These are phyloP conservation scores for Tyria jacobaeae DNA, from an alignment of 2,888 invertebrate genomes.

Conservation along the genomic window DNA sequence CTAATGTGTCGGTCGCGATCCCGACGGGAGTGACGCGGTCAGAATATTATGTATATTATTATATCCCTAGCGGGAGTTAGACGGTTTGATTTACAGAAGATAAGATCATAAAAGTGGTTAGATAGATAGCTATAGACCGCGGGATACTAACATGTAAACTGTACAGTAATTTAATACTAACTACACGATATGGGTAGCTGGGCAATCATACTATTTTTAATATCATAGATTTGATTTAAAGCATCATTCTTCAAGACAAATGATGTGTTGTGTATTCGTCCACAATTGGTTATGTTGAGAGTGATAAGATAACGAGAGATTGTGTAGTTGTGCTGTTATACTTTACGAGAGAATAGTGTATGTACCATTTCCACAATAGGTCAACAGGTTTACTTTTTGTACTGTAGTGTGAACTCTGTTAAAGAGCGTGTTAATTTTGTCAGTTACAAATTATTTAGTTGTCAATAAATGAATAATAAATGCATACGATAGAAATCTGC, in stretches of 20 bases:
- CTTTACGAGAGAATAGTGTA: conserved; percentile 39
- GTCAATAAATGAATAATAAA: conserved; percentile 68
- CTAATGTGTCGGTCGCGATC: conserved; percentile 49
- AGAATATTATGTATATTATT: conserved; percentile 61
- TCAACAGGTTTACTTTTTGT: conserved; percentile 36
- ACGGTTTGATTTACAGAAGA: conserved; percentile 57
- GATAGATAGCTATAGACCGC: conserved; percentile 75
- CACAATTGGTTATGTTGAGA: conserved; percentile 66
- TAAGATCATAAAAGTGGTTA: conserved; percentile 67
- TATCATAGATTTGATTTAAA: conserved; percentile 74
- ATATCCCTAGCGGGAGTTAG: conserved; percentile 62
- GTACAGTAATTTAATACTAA: conserved; percentile 84
- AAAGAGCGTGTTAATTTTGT: conserved; percentile 50
- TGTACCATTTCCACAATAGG: conserved; percentile 36
- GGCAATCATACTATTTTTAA: conserved; percentile 84
- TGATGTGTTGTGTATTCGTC: conserved; percentile 74
- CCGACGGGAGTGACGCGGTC: conserved; percentile 45
- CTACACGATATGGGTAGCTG: conserved; percentile 84
- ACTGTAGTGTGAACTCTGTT: conserved; percentile 53
- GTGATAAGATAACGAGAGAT: conserved; percentile 61
- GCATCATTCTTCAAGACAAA: conserved; percentile 66
- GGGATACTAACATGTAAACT: conserved; percentile 74
- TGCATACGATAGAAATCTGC: conserved; percentile 76
- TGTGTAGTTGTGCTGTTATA: conserved; percentile 60
- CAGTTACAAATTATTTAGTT: conserved; percentile 58